These are phyloP conservation scores for Clepsis dumicolana DNA, from an alignment of 2,888 invertebrate genomes.

Conservation along the genomic window DNA sequence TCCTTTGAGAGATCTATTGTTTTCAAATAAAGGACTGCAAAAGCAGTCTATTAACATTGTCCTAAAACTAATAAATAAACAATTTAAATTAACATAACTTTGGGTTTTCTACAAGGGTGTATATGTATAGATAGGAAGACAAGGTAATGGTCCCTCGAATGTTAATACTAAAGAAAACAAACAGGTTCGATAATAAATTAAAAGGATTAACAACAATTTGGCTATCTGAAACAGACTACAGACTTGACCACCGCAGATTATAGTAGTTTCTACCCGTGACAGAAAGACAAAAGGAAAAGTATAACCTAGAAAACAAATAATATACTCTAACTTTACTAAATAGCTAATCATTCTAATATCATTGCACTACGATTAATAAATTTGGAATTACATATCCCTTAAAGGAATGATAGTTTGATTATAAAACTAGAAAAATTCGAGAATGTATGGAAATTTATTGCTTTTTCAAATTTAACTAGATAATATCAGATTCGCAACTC, in stretches of 20 bases:
- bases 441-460: constrained; percentile 50
- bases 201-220: constrained; percentile 63
- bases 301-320: constrained; percentile 41
- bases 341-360: constrained; percentile 73
- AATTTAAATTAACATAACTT: constrained; percentile 75
- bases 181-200: constrained; percentile 64
- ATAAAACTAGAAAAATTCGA: constrained; percentile 79
- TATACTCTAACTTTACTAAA: constrained; percentile 48
- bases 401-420: constrained; percentile 79
- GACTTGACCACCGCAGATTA: constrained; percentile 47
- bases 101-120: constrained; percentile 75
- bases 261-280: constrained; percentile 51
- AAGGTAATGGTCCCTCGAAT: constrained; percentile 72
- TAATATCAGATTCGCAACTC: constrained; percentile 30
- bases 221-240: constrained; percentile 50
- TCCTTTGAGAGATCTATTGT: constrained; percentile 45
- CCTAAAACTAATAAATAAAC: constrained; percentile 73
- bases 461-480: constrained; percentile 28
- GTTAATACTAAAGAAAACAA: constrained; percentile 58
- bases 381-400: constrained; percentile 78
- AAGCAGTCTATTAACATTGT: constrained; percentile 54
- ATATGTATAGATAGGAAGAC: constrained; percentile 72
- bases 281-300: constrained; percentile 42
- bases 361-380: constrained; percentile 80
- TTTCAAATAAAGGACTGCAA: constrained; percentile 40